phyloP scores from a whole-genome alignment of 2,113 vertebrate species.

The Trachemys scripta region DNA sequence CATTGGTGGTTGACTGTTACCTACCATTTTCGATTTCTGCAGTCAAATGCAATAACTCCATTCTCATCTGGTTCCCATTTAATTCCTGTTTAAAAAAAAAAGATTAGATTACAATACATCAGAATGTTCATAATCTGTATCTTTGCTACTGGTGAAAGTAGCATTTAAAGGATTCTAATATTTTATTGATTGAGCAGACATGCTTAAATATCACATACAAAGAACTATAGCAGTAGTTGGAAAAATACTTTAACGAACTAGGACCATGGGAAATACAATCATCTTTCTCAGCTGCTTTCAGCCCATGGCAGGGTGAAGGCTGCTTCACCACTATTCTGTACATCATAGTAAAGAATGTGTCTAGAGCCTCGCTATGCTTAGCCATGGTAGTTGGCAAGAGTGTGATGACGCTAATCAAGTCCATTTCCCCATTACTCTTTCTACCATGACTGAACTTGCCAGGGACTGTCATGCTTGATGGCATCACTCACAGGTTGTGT shows the following conservation, averaged over 20 bases:
- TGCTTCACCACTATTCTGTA: background rate
- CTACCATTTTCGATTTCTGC: slow-evolving; percentile 98
- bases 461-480: background rate
- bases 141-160: background rate
- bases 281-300: background rate
- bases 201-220: background rate
- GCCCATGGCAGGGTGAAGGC: background rate
- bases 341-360: background rate
- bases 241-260: background rate
- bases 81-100: slow-evolving; percentile 84
- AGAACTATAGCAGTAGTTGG: background rate
- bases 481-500: background rate
- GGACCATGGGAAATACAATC: background rate
- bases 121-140: slow-evolving; percentile 27
- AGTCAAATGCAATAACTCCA: slow-evolving; percentile 98
- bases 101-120: slow-evolving; percentile 55
- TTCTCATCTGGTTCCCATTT: slow-evolving; percentile 99
- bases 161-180: slow-evolving; percentile 32
- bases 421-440: background rate
- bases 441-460: background rate
- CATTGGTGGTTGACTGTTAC: background rate
- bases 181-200: slow-evolving; percentile 30
- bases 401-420: background rate
- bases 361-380: background rate
- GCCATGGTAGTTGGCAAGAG: background rate